Evolutionary conservation across 2,113 vertebrate genomes (phyloP), one percentile per base, ranked within the genome.

Genomic region (Baryphthengus martii): DNA sequence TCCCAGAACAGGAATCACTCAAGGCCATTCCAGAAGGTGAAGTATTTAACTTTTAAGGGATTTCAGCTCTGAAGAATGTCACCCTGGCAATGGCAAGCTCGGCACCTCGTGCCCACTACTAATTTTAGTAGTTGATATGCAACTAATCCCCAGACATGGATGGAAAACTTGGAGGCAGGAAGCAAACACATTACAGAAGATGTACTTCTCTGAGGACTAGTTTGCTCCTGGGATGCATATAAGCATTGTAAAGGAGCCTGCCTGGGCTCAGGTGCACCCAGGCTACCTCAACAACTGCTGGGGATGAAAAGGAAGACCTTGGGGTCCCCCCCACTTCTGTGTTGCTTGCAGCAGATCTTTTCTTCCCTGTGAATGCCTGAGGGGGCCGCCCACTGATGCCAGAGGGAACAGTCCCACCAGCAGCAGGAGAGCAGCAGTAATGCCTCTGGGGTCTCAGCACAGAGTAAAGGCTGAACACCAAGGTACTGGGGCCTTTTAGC

Each of bases 261-360:
- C 17, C 35, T 12, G 15, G 29, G 20, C 1, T 33, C 9, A 53
- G 42, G 12, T 82, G 23, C 4, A 10, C 45, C 3, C 9, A 68
- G 21, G 16, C 44, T 53, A 9, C 5, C 28, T 15, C 2, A 15
- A 52, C 10, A 84, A 25, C 23, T 81, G 47, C 35, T 47, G 42
- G 29, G 42, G 7, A 68, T 50, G 19, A 65, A 63, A 91, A 75
- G 13, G 31, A 18, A 8, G 56, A 71, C 31, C 19, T 13, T 40
- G 17, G 15, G 17, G 45, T 49, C 10, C 2, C 10, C 2, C 0
- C 0, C 10, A 7, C 4, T 79, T 66, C 31, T 59, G 9, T 37
- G 33, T 26, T 3, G 5, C 28, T n/a, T 9, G 1, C 11, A 49
- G 17, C 0, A 3, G 3, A 4, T 40, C 33, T 91, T 71, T 91